phyloP scores from a whole-genome alignment of 2,113 vertebrate genomes.

The Falco punctatus region DNA sequence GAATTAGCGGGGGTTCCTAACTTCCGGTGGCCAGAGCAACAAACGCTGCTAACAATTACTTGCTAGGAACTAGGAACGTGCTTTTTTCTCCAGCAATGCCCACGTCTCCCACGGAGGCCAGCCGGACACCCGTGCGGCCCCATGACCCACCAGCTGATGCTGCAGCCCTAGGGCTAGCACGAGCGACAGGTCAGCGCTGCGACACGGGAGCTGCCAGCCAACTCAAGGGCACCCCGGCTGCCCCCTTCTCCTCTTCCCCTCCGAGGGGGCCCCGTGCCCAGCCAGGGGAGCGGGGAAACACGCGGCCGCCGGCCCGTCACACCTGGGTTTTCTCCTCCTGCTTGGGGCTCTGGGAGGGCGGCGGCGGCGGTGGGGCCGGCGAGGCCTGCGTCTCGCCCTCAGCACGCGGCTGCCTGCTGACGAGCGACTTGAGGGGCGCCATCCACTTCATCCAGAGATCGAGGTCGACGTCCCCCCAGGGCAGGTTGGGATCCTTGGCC shows the following conservation, averaged over 20 bases:
- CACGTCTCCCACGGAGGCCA: background rate
- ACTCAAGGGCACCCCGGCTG: background rate
- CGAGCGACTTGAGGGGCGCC: conserved; percentile 56
- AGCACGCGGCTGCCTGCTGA: background rate
- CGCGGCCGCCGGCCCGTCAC: background rate
- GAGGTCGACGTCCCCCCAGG: conserved; percentile 66
- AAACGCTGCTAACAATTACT: background rate
- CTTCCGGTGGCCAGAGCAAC: background rate
- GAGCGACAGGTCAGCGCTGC: rapidly evolving
- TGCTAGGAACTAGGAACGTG: background rate
- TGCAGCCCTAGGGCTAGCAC: rapidly evolving
- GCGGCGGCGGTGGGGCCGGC: background rate
- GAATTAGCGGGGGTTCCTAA: background rate
- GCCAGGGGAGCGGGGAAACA: background rate
- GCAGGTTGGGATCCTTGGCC: conserved; percentile 57
- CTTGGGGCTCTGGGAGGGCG: conserved; percentile 11
- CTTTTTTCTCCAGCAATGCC: background rate
- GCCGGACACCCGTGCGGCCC: rapidly evolving
- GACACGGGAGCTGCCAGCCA: rapidly evolving
- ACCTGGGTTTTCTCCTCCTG: conserved; percentile 65
- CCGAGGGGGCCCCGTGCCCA: background rate
- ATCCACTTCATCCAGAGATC: conserved; percentile 73
- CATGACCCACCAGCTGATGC: rapidly evolving
- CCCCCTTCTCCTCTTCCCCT: background rate
- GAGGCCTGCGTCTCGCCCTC: conserved; percentile 6